These are phyloP conservation scores for Laupala kohalensis DNA, from an alignment of 1,140 invertebrate genomes.

Conservation along the genomic window DNA sequence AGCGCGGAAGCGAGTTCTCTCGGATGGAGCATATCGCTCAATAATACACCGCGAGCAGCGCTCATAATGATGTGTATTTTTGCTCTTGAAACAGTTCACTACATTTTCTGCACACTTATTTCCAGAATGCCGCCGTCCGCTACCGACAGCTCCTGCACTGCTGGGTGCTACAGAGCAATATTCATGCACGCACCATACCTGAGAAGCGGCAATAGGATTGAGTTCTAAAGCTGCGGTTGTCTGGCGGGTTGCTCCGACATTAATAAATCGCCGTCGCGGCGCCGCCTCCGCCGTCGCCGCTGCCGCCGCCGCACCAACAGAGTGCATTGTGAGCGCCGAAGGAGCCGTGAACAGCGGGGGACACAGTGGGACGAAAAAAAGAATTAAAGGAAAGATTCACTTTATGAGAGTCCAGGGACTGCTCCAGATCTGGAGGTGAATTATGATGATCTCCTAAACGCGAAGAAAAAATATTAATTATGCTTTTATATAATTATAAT, in stretches of 20 bases:
- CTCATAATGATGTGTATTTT: not conserved
- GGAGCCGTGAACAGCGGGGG: too few relatives aligned
- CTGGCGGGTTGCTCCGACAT: not conserved
- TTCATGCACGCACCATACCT: not conserved
- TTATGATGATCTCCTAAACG: too few relatives aligned
- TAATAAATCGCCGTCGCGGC: not conserved
- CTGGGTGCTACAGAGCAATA: not conserved
- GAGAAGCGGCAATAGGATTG: not conserved
- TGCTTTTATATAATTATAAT: too few relatives aligned
- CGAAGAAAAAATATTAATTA: too few relatives aligned
- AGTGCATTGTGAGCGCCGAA: too few relatives aligned
- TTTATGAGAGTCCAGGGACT: too few relatives aligned
- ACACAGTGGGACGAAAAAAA: too few relatives aligned
- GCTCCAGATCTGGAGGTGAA: too few relatives aligned
- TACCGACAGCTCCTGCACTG: not conserved
- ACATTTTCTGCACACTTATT: not conserved
- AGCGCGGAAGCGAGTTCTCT: not conserved
- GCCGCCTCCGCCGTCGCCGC: too few relatives aligned
- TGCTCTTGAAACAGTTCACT: not conserved
- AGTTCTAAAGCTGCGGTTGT: not conserved
- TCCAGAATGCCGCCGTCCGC: too few relatives aligned
- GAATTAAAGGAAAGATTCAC: too few relatives aligned
- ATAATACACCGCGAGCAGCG: not conserved
- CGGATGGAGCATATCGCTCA: not conserved
- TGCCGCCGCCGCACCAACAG: too few relatives aligned